Base-by-base conservation (phyloP, 2,113 vertebrate species). In the Geococcyx californianus region DNA sequence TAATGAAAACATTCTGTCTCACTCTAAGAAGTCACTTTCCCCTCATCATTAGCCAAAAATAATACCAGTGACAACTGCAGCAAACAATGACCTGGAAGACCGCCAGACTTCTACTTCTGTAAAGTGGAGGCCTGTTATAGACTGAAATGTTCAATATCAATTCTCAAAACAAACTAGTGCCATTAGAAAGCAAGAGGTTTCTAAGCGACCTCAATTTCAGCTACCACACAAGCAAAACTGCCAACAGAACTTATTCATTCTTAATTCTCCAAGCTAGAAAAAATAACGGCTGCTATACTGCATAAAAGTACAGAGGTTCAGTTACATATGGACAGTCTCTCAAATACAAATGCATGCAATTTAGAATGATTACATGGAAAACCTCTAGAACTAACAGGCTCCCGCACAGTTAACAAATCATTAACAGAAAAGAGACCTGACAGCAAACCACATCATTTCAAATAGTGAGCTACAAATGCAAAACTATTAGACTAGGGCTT, bases 21-120 rank as follows among this genome's bases (percentile, higher is more conserved):
- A 81, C 54, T 77, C 17, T 11, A 10, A 84, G 23, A 69, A 74
- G 34, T 68, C 84, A 91, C 90, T 96, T 95, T 93, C 74, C 74
- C n/a, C 64, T 89, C 2, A 2, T 40, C 73, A 56, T 68, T 74
- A 84, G 24, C 49, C 76, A 78, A 86, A 86, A 66, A 55, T 60
- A 87, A 56, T 9, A 76, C 19, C n/a, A 59, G 9, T 77, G 76
- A 74, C 84, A 93, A 95, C 77, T 51, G 72, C 59, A 74, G 79
- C 79, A 90, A 95, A 86, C 91, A 97, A 91, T 67, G 59, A 77
- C 55, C 79, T 94, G 89, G 87, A 93, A 77, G 33, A 40, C 0
- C 0, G 72, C 82, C 93, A 95, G 78, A 74, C 47, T 74, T 79
- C 87, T 89, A 92, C 87, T 94, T 96, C 49, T 91, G 74, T 81